These are phyloP conservation scores for Argynnis bischoffii DNA, from an alignment of 2,888 invertebrate genomes.

Conservation along the genomic window DNA sequence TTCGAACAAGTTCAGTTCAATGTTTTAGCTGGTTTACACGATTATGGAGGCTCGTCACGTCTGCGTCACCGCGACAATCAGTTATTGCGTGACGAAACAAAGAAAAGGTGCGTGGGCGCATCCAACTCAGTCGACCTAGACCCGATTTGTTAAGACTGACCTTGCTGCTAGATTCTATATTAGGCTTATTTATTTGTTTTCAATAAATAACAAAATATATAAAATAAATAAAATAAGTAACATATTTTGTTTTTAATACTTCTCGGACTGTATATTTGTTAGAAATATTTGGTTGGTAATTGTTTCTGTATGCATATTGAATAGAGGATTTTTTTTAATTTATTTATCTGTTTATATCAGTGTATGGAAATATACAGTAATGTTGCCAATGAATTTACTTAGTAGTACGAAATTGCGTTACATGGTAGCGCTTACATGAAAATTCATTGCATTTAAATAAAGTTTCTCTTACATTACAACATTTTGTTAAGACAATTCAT, in stretches of 20 bases:
- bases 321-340: too few relatives aligned
- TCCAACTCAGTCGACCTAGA: constrained; percentile 45
- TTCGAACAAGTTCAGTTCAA: constrained; percentile 10
- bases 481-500: constrained; percentile 27
- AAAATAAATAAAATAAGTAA: too few relatives aligned
- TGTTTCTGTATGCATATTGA: too few relatives aligned
- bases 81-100: constrained; percentile 39
- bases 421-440: background rate
- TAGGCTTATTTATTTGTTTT: too few relatives aligned
- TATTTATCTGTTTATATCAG: too few relatives aligned
- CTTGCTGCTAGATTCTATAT: constrained; percentile 24
- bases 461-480: constrained; percentile 21
- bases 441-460: constrained; percentile 19
- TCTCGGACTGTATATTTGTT: too few relatives aligned
- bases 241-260: too few relatives aligned
- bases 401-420: background rate
- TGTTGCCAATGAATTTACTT: background rate
- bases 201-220: too few relatives aligned
- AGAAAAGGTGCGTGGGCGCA: constrained; percentile 39
- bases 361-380: too few relatives aligned
- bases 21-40: background rate
- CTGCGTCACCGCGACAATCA: constrained; percentile 33
- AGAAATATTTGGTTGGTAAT: too few relatives aligned
- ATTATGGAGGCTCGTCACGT: constrained; percentile 31
- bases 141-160: constrained; percentile 39